Evolutionary conservation across 2,888 invertebrate species (phyloP).

Genomic region (Pelosia muscerda): DNA sequence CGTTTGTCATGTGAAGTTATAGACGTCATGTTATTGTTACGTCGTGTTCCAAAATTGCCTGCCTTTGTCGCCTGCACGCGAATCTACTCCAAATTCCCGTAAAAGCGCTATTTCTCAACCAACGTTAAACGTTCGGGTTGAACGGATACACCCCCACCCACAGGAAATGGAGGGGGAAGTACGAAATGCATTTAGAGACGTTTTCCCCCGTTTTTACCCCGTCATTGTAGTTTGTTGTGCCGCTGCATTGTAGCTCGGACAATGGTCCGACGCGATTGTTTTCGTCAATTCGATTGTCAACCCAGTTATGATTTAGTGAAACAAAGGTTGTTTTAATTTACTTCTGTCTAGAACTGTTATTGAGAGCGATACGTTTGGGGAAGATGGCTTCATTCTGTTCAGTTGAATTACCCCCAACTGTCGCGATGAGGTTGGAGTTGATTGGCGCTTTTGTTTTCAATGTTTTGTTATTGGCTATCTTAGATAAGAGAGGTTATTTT

Average conservation of each 20-base stretch:
- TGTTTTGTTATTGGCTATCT: constrained; percentile 5
- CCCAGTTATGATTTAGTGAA: constrained; percentile 46
- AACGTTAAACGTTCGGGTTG: constrained; percentile 52
- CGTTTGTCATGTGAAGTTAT: constrained; percentile 20
- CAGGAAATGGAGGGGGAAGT: constrained; percentile 22
- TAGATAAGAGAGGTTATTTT: background rate
- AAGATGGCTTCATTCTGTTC: constrained; percentile 24
- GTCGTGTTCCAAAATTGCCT: constrained; percentile 54
- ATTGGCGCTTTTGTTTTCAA: constrained; percentile 32
- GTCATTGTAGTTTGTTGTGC: constrained; percentile 46
- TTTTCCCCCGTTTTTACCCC: constrained; percentile 42
- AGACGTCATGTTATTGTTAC: constrained; percentile 48
- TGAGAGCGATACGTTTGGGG: constrained; percentile 32
- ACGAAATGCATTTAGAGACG: constrained; percentile 50
- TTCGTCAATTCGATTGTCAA: constrained; percentile 55
- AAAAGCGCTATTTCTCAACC: constrained; percentile 59
- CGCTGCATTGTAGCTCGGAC: constrained; percentile 51
- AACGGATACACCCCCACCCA: constrained; percentile 42
- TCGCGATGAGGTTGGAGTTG: constrained; percentile 29
- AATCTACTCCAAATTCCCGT: constrained; percentile 54
- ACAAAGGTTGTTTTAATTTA: constrained; percentile 51
- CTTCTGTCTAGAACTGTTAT: constrained; percentile 40
- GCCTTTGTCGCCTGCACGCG: constrained; percentile 57
- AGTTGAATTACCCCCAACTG: constrained; percentile 37
- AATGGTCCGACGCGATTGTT: constrained; percentile 49